Base-by-base conservation (phyloP, 2,113 vertebrate species). In the Pedionomus torquatus region DNA sequence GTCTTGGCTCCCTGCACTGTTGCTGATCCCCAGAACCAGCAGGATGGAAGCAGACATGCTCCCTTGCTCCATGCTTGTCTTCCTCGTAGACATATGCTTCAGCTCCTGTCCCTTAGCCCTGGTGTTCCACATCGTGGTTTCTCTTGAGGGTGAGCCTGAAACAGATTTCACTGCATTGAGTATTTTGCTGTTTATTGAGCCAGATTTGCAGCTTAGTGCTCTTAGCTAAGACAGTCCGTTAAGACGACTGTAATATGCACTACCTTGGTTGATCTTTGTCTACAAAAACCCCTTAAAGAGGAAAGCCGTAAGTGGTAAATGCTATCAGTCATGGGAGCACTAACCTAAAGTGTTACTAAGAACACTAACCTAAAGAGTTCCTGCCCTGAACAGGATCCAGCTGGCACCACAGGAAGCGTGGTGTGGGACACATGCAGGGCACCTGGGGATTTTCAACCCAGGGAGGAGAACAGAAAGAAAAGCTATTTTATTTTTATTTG, bases 111-210 rank as follows among this genome's bases (percentile, higher is more conserved):
- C 37, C 30, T 30, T 8, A 17, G 28, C 35, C 12, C 37, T 52
- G 21, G 23, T 20, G 31, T 46, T 31, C 5, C 13, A n/a, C 2
- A 0, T 15, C 1, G 0, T 26, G 39, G 25, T 68, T 57, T 9
- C n/a, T 75, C 55, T 55, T 2, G 0, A 17, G 8, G 10, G 30
- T 21, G 44, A 65, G 18, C 37, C n/a, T 0, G 0, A 20, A 55
- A 21, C 0, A 1, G 30, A 13, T 87, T 66, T 78, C 37, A 20
- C 20, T 26, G 24, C 37, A 2, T 12, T 49, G n/a, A 61, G 35
- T 43, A 26, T 55, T 78, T 61, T 69, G 74, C 21, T 49, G 15
- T 58, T 76, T 30, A 11, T 46, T n/a, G n/a, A 31, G 2, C 41
- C n/a, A 41, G 37, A 51, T 76, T 46, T 81, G 72, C 31, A 54